Percentiles rank a stretch among this genome's conserved stretches.
Conservation (phyloP, 2,113 vertebrate species). For the Urocynchramus pylzowi region DNA sequence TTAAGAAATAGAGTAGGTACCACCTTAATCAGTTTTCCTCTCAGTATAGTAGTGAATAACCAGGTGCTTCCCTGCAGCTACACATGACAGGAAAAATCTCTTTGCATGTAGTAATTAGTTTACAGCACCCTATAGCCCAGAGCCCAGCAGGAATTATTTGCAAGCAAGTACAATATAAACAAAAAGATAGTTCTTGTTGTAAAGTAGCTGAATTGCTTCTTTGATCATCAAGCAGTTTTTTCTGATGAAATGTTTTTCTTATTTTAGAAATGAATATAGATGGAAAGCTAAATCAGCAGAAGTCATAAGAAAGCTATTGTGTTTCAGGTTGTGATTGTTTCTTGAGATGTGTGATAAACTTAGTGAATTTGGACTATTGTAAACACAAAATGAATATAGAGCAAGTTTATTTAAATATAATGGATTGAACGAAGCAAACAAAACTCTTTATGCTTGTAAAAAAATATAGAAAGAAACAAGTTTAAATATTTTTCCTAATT, state of each 20-base stretch:
- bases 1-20: background rate
- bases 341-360: background rate
- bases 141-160: background rate
- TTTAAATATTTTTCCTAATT: background rate
- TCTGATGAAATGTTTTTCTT: background rate
- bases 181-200: constrained; percentile 38
- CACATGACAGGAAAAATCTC: background rate
- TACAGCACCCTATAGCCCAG: background rate
- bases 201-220: background rate
- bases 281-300: background rate
- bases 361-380: background rate
- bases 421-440: background rate
- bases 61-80: background rate
- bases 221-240: background rate
- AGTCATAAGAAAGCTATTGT: background rate
- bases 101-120: constrained; percentile 64
- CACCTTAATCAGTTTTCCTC: background rate
- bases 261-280: background rate
- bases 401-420: background rate
- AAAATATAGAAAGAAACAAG: background rate
- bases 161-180: constrained; percentile 45
- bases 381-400: background rate
- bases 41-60: background rate
- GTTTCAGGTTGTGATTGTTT: background rate
- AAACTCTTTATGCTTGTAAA: background rate